Percentiles rank a stretch among this genome's conserved stretches.
Evolutionary conservation across 2,797 vertebrate species (phyloP).

Genomic region (Petrocephalus schoutedeni): DNA sequence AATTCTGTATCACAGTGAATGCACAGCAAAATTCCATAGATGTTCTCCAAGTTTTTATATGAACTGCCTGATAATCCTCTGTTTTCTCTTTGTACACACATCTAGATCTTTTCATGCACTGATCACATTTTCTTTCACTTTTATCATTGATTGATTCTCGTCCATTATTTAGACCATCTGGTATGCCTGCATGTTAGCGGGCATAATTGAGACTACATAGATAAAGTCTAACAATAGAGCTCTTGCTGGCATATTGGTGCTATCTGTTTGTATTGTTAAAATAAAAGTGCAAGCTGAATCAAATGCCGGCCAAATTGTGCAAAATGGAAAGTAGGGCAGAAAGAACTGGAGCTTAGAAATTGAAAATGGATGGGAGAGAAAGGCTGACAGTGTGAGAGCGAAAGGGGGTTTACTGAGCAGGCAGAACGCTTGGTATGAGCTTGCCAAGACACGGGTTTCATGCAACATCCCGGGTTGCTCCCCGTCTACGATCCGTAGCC

Average conservation of each 20-base stretch:
- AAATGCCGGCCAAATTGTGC: background rate
- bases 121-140: background rate
- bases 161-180: background rate
- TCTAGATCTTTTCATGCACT: background rate
- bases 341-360: background rate
- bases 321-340: slow-evolving; percentile 21
- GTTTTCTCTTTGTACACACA: background rate
- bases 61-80: background rate
- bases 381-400: background rate
- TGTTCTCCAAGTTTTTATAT: background rate
- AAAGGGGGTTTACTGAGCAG: background rate
- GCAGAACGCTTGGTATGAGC: background rate
- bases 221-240: background rate
- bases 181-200: background rate
- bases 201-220: background rate
- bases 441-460: background rate
- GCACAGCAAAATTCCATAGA: background rate
- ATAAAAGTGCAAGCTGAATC: background rate
- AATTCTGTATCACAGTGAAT: background rate
- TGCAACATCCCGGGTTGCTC: no score
- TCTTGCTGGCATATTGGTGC: background rate
- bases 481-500: no score
- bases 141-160: background rate
- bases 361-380: background rate
- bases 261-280: background rate